Conservation (phyloP, 2,888 invertebrate genomes). For the Leucophenga maculata region DNA sequence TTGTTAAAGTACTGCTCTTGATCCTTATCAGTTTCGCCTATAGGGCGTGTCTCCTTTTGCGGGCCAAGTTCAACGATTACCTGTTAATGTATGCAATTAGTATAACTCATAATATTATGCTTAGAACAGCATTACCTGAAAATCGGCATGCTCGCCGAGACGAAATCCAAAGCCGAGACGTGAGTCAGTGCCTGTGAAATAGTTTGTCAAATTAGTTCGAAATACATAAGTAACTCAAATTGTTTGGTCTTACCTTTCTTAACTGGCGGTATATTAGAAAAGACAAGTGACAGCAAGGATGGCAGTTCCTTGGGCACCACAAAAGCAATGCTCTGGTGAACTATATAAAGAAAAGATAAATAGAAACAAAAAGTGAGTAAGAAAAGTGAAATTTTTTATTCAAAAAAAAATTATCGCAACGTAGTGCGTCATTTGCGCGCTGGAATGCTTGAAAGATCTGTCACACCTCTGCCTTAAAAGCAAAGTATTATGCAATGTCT, state of each 20-base stretch:
- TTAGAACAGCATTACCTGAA: slow-evolving; percentile 73
- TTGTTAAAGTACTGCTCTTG: slow-evolving; percentile 64
- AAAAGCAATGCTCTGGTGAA: slow-evolving; percentile 75
- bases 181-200: slow-evolving; percentile 81
- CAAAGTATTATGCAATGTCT: too few species aligned
- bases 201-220: neutral
- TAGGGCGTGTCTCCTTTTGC: slow-evolving; percentile 81
- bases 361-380: neutral
- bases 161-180: slow-evolving; percentile 85
- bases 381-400: neutral
- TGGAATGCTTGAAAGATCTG: neutral
- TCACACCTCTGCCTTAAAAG: neutral
- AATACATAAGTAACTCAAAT: neutral
- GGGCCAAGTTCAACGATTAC: slow-evolving; percentile 84
- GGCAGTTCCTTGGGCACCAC: slow-evolving; percentile 88
- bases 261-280: slow-evolving; percentile 87
- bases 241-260: slow-evolving; percentile 79
- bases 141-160: slow-evolving; percentile 86
- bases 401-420: neutral
- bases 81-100: too few species aligned
- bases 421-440: too few species aligned
- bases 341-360: slow-evolving; percentile 46
- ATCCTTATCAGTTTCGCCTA: slow-evolving; percentile 73
- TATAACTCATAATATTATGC: too few species aligned
- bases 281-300: slow-evolving; percentile 83